phyloP scores from a whole-genome alignment of 2,113 vertebrate species.

The Aegotheles bennettii region DNA sequence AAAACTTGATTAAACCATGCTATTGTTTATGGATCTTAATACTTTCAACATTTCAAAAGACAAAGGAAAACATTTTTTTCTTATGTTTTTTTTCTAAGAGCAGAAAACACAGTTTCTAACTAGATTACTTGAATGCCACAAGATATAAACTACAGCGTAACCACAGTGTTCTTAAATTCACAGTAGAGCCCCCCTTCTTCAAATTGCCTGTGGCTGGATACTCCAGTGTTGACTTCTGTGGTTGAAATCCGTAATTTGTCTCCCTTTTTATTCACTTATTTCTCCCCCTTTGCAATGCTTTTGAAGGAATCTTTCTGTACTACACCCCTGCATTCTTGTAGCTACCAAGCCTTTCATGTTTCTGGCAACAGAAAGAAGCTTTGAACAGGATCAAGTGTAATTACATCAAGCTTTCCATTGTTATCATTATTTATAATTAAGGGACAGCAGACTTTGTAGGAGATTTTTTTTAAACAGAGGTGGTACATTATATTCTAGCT shows the following conservation, averaged over 20 bases:
- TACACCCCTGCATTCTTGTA: neutral
- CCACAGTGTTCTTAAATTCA: conserved; percentile 18
- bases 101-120: neutral
- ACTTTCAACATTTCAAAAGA: conserved; percentile 27
- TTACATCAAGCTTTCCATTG: neutral
- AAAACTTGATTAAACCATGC: conserved; percentile 47
- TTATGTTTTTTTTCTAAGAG: neutral
- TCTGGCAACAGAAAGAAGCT: neutral
- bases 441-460: neutral
- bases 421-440: neutral
- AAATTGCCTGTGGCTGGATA: neutral
- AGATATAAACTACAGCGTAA: neutral
- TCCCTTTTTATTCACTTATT: neutral
- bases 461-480: neutral
- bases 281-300: neutral
- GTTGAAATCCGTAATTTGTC: neutral
- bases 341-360: neutral
- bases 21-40: conserved; percentile 14
- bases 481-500: neutral
- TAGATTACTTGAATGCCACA: neutral
- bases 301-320: neutral
- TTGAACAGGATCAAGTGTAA: neutral
- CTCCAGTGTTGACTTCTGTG: neutral
- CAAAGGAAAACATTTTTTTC: neutral
- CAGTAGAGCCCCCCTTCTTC: neutral